A percentile compares a stretch with the other conserved stretches of the same genome.
These are phyloP conservation scores for Perca flavescens DNA, from an alignment of 2,113 vertebrate species.

Conservation along the genomic window DNA sequence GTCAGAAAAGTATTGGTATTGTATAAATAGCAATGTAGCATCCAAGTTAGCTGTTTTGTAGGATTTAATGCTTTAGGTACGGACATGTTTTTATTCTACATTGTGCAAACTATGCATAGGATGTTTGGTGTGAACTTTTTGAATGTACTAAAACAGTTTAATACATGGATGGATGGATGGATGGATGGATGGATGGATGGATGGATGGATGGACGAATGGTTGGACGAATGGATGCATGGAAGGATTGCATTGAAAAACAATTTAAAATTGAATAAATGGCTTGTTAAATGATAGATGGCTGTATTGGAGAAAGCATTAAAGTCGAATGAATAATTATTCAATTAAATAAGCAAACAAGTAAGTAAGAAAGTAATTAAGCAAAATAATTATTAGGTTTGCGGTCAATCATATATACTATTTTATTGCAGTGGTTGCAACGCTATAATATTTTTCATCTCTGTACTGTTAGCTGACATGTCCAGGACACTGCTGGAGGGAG, in stretches of 20 bases:
- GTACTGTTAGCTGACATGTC: background rate
- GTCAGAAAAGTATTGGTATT: background rate
- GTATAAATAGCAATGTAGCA: background rate
- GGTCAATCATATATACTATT: background rate
- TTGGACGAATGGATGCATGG: background rate
- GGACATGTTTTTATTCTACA: background rate
- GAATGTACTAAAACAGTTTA: background rate
- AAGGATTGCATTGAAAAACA: slow-evolving; percentile 16
- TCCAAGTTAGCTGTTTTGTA: background rate
- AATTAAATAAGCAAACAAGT: slow-evolving; percentile 47
- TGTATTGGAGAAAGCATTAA: slow-evolving; percentile 51
- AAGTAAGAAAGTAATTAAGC: slow-evolving; percentile 56
- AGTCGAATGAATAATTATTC: slow-evolving; percentile 60
- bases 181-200: background rate
- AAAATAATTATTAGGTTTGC: slow-evolving; percentile 44
- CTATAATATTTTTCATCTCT: slow-evolving; percentile 14
- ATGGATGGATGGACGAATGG: background rate
- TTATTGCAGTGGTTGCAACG: slow-evolving; percentile 10
- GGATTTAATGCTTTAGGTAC: background rate
- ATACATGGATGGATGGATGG: background rate
- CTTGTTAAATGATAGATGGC: slow-evolving; percentile 48
- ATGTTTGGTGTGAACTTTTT: slow-evolving; percentile 19
- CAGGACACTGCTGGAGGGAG: slow-evolving; percentile 10
- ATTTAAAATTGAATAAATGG: slow-evolving; percentile 44
- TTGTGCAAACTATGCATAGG: background rate